Base-by-base conservation (phyloP, 2,888 invertebrate genomes). In the Harpagoxenus sublaevis region DNA sequence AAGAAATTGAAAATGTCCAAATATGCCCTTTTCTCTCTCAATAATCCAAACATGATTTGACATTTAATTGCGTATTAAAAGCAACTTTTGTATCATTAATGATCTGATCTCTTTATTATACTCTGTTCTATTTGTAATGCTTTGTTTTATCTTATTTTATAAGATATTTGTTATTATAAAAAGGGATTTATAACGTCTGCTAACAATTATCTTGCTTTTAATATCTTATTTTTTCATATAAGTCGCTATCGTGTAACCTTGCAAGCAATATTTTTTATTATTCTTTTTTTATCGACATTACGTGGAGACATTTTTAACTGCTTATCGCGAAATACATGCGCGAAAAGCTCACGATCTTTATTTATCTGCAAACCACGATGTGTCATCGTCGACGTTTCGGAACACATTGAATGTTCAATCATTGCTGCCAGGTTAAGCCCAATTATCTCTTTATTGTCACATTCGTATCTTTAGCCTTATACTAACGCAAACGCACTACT, bases 381-480 rank as follows among this genome's bases (percentile, higher is more conserved):
- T 39, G 55, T 57, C 45, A 57, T 23, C 31, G 9, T 57, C 42
- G 12, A 45, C 28, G 0, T 42, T 65, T 66, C n/a, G 23, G 12
- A 78, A 4, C 39, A 42, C 3, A 66, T 57, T 68, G 1, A 66
- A 42, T 23, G 23, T 23, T 23, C 42, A 8, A 66, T 42, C 18
- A 63, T 35, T 23, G 48, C 65, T 63, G 12, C 2, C 3, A 42
- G 6, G 9, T 66, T 18, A 45, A 55, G 1, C 65, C 12, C 4
- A 42, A 57, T 45, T 45, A 57, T 68, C 18, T 65, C 4, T 68
- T 51, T 63, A 55, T 78, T 66, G 63, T 51, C n/a, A 42, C 42
- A 63, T 42, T 45, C 1, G 6, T 48, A 48, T n/a, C 35, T 45
- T n/a, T n/a, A 63, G 1, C 3, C 4, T 51, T 23, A 75, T 23